Conservation (phyloP, 2,797 vertebrate species). For the Pipistrellus kuhlii region DNA sequence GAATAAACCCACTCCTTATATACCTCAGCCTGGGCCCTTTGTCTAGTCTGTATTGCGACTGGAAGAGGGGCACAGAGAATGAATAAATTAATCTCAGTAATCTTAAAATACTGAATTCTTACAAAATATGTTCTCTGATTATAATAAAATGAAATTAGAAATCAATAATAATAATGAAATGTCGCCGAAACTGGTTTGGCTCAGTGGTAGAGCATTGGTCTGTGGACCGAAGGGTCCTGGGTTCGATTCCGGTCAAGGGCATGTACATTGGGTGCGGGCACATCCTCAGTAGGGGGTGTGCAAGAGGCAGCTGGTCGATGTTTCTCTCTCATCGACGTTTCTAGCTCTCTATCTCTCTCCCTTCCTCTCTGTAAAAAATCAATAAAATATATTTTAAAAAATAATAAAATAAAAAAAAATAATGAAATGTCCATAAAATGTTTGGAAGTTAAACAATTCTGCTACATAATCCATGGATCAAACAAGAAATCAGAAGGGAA, state of each 20-base stretch:
- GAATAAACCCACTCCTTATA: neutral
- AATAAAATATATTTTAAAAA: too few relatives aligned
- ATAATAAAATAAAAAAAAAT: conserved; percentile 21
- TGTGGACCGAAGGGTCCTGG: too few relatives aligned
- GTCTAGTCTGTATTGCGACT: neutral
- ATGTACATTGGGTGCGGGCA: too few relatives aligned
- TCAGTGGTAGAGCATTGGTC: too few relatives aligned
- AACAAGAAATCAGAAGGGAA: conserved; percentile 42
- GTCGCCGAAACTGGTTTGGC: too few relatives aligned
- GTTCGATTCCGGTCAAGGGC: too few relatives aligned
- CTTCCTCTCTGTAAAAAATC: too few relatives aligned
- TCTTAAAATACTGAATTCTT: conserved; percentile 46
- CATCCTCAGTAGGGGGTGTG: too few relatives aligned
- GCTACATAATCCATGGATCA: neutral
- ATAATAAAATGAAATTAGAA: conserved; percentile 39
- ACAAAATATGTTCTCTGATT: neutral
- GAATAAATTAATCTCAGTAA: neutral
- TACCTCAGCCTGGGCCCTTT: neutral
- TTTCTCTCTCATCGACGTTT: too few relatives aligned
- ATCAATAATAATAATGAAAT: neutral
- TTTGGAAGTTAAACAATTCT: conserved; percentile 47
- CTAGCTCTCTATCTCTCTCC: too few relatives aligned
- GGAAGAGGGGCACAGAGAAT: neutral
- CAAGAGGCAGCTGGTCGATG: too few relatives aligned
- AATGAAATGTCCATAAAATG: conserved; percentile 25